phyloP scores from a whole-genome alignment of 1,140 invertebrate genomes.

The Scylla paramamosain region DNA sequence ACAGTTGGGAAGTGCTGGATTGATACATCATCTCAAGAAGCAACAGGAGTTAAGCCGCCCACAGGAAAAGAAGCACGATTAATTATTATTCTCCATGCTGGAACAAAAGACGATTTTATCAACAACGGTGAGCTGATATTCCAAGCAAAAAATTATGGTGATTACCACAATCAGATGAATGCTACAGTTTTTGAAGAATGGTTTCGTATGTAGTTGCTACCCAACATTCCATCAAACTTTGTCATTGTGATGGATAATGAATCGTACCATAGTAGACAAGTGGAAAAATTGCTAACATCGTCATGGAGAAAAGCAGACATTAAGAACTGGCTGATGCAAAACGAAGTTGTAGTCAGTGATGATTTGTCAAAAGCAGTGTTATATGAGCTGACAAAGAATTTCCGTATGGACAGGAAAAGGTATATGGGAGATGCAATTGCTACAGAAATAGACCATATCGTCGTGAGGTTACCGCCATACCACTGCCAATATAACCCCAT shows the following conservation, averaged over 20 bases:
- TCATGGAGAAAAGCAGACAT: no score
- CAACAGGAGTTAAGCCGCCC: neutral
- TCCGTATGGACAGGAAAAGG: neutral
- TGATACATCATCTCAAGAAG: neutral
- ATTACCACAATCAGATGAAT: conserved; percentile 25
- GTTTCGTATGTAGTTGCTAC: conserved; percentile 15
- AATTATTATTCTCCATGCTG: conserved; percentile 32
- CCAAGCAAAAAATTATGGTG: conserved; percentile 18
- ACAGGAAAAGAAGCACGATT: neutral
- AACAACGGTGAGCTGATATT: neutral
- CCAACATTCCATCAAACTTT: no score
- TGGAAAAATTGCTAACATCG: neutral
- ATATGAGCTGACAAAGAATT: neutral
- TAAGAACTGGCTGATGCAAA: conserved; percentile 27
- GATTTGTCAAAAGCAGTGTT: neutral
- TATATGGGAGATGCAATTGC: conserved; percentile 42
- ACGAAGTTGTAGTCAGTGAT: neutral
- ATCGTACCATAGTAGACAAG: conserved; percentile 10
- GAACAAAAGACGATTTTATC: conserved; percentile 21
- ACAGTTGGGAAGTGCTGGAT: conserved; percentile 24
- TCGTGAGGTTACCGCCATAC: no score
- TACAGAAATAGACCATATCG: neutral
- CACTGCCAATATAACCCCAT: no score
- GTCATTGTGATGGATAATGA: conserved; percentile 52
- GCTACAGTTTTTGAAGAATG: neutral